Evolutionary conservation across 2,888 invertebrate genomes (phyloP).

Genomic region (Hecatera dysodea): DNA sequence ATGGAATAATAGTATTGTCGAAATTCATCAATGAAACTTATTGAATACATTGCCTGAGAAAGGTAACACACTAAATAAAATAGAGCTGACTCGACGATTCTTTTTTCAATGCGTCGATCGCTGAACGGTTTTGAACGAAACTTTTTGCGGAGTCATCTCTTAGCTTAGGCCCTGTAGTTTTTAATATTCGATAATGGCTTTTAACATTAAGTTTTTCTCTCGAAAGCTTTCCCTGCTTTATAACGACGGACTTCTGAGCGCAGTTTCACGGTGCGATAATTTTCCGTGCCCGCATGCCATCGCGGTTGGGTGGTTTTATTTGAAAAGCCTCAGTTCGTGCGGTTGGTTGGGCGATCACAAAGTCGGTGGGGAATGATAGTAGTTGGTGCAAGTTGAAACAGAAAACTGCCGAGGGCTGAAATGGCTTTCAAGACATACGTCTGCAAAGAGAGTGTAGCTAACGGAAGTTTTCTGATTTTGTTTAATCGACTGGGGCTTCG

Average conservation of each 20-base stretch:
- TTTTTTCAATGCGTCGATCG: slow-evolving; percentile 44
- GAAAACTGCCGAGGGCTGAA: background rate
- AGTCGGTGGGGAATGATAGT: slow-evolving; percentile 12
- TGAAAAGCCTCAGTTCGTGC: slow-evolving; percentile 30
- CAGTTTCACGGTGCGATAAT: slow-evolving; percentile 21
- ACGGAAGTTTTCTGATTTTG: background rate
- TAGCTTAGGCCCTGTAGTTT: slow-evolving; percentile 35
- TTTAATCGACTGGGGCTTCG: background rate
- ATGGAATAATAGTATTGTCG: slow-evolving; percentile 20
- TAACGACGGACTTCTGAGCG: slow-evolving; percentile 21
- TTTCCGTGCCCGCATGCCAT: slow-evolving; percentile 27
- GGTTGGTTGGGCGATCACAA: slow-evolving; percentile 37
- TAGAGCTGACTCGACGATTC: slow-evolving; percentile 50
- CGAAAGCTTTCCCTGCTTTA: slow-evolving; percentile 7
- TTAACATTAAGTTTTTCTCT: slow-evolving; percentile 26
- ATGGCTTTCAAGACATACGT: background rate
- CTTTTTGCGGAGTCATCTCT: slow-evolving; percentile 57
- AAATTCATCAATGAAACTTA: slow-evolving; percentile 43
- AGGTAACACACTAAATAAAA: slow-evolving; percentile 27
- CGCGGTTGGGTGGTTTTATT: slow-evolving; percentile 23
- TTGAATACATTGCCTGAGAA: slow-evolving; percentile 38
- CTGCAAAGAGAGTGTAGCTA: background rate
- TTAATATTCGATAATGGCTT: slow-evolving; percentile 52
- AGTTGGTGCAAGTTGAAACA: slow-evolving; percentile 16
- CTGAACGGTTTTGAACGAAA: slow-evolving; percentile 40